Percentiles rank a stretch among this genome's conserved stretches.
Conservation (phyloP, 2,113 vertebrate genomes). For the Dasypus novemcinctus region DNA sequence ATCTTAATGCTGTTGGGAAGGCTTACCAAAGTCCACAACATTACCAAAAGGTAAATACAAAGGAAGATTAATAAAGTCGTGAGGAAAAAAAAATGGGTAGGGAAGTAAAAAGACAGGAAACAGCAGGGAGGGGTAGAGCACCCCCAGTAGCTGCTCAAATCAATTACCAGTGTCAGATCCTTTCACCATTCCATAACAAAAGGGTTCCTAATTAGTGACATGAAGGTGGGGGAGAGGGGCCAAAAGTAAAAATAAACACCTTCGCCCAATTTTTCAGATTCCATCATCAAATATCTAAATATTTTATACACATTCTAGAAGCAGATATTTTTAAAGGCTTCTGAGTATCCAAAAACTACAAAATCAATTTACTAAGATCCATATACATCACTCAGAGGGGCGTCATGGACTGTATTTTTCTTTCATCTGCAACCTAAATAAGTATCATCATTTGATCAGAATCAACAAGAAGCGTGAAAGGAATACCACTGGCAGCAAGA, state of each 20-base stretch:
- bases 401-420: neutral
- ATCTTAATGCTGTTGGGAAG: neutral
- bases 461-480: neutral
- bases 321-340: constrained; percentile 1
- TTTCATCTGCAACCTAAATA: neutral
- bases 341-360: neutral
- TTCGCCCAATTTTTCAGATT: neutral
- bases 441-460: constrained; percentile 9
- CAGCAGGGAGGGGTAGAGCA: neutral
- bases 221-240: neutral
- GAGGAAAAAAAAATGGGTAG: neutral
- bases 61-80: neutral
- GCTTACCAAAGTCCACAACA: neutral
- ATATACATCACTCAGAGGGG: neutral
- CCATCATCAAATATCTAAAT: neutral
- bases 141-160: neutral
- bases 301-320: neutral
- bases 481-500: neutral
- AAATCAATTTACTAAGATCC: neutral
- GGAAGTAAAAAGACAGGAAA: neutral
- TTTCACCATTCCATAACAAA: neutral
- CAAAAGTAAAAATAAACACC: neutral
- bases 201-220: neutral
- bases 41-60: neutral
- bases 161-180: neutral